A percentile compares a stretch with the other conserved stretches of the same genome.
phyloP scores from a whole-genome alignment of 2,888 invertebrate species.

The Lithosia quadra region DNA sequence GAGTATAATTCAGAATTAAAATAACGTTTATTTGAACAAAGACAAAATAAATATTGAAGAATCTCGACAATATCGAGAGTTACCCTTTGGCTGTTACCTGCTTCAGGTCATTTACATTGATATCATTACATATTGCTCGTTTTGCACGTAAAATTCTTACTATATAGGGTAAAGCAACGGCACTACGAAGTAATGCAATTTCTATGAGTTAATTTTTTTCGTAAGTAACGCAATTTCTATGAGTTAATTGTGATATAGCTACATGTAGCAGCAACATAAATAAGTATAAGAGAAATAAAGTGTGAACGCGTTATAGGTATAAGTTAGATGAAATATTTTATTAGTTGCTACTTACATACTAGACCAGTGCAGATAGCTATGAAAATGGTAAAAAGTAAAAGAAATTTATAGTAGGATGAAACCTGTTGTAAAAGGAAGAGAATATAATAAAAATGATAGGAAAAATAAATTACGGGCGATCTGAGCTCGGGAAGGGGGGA shows the following conservation, averaged over 20 bases:
- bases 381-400: too few relatives aligned
- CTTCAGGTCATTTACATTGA: slow-evolving; percentile 49
- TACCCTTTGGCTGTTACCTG: slow-evolving; percentile 44
- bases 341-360: too few relatives aligned
- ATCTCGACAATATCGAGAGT: slow-evolving; percentile 40
- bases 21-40: slow-evolving; percentile 28
- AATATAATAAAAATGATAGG: too few relatives aligned
- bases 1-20: slow-evolving; percentile 34
- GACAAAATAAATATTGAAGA: slow-evolving; percentile 31
- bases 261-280: not conserved
- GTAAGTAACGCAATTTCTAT: slow-evolving; percentile 26
- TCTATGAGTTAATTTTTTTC: slow-evolving; percentile 32
- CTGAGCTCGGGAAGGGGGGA: too few relatives aligned
- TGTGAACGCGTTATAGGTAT: not conserved
- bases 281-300: not conserved
- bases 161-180: slow-evolving; percentile 38
- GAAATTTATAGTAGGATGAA: too few relatives aligned
- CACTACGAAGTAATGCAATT: slow-evolving; percentile 21
- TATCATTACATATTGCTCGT: slow-evolving; percentile 46
- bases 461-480: too few relatives aligned
- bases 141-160: slow-evolving; percentile 50
- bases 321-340: too few relatives aligned
- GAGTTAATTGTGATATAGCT: slow-evolving; percentile 16
- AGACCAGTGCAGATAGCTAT: too few relatives aligned
- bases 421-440: too few relatives aligned